Evolutionary conservation across 2,113 vertebrate species (phyloP).

Genomic region (Martes martes): DNA sequence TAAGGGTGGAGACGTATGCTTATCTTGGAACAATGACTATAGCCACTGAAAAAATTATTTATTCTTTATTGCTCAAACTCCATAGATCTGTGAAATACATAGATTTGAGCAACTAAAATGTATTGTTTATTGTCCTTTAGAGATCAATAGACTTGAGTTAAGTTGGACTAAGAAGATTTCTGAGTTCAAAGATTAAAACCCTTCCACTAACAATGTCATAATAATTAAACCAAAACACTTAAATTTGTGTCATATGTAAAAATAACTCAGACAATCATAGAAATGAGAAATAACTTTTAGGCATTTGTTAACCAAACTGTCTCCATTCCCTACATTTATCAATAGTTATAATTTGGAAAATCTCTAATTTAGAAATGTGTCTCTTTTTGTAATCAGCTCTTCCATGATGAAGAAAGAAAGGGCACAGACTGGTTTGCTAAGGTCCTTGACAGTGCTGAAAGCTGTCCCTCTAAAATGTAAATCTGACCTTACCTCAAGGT

Average conservation of each 20-base stretch:
- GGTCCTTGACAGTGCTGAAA: background rate
- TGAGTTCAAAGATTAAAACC: background rate
- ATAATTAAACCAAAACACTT: background rate
- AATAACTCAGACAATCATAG: slow-evolving; percentile 22
- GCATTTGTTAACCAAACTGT: background rate
- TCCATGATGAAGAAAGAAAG: background rate
- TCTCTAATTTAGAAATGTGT: background rate
- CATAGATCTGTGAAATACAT: background rate
- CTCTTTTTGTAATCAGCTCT: background rate
- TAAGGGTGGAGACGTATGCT: background rate
- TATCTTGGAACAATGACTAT: background rate
- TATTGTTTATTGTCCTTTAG: background rate
- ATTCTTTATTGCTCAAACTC: background rate
- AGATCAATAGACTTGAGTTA: background rate
- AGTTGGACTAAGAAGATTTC: background rate
- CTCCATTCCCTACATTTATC: background rate
- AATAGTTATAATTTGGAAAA: background rate
- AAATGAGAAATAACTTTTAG: background rate
- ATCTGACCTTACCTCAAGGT: background rate
- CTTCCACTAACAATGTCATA: background rate
- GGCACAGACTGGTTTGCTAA: background rate
- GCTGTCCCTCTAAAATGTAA: background rate
- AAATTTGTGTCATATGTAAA: background rate
- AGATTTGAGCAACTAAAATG: background rate
- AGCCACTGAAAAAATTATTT: background rate